phyloP scores from a whole-genome alignment of 2,113 vertebrate species.

The Tetraodon nigroviridis region DNA sequence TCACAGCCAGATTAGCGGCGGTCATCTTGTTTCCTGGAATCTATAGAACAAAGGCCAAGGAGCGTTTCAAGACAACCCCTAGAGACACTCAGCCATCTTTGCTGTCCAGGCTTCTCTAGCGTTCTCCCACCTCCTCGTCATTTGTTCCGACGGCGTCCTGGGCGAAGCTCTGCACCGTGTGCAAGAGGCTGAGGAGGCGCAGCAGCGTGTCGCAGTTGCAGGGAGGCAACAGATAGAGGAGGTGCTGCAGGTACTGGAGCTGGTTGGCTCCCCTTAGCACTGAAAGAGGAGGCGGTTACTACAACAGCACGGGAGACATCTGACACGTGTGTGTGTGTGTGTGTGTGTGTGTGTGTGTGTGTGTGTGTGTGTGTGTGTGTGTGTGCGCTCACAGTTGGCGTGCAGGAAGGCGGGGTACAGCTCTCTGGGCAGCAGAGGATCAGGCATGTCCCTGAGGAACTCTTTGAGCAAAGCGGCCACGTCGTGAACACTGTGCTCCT shows the following conservation, averaged over 20 bases:
- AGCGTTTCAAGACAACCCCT: not conserved
- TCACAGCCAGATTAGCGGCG: conserved; percentile 83
- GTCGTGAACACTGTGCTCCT: conserved; percentile 85
- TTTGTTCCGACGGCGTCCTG: conserved; percentile 72
- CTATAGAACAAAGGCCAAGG: conserved; percentile 50
- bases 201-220: conserved; percentile 90
- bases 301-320: too few relatives aligned
- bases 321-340: not conserved
- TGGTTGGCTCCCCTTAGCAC: conserved; percentile 76
- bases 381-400: conserved; percentile 74
- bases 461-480: conserved; percentile 89
- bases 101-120: too few relatives aligned
- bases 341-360: not conserved
- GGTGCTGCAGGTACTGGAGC: conserved; percentile 80
- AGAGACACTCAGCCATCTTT: not conserved
- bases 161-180: conserved; percentile 77
- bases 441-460: conserved; percentile 85
- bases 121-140: conserved; percentile 74
- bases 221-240: conserved; percentile 87
- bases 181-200: conserved; percentile 80
- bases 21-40: conserved; percentile 94
- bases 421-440: conserved; percentile 84
- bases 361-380: not conserved
- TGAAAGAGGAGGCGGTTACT: conserved; percentile 30
- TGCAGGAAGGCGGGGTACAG: conserved; percentile 87